Conservation (phyloP, 2,797 vertebrate genomes). For the Gymnoscopelus braueri region DNA sequence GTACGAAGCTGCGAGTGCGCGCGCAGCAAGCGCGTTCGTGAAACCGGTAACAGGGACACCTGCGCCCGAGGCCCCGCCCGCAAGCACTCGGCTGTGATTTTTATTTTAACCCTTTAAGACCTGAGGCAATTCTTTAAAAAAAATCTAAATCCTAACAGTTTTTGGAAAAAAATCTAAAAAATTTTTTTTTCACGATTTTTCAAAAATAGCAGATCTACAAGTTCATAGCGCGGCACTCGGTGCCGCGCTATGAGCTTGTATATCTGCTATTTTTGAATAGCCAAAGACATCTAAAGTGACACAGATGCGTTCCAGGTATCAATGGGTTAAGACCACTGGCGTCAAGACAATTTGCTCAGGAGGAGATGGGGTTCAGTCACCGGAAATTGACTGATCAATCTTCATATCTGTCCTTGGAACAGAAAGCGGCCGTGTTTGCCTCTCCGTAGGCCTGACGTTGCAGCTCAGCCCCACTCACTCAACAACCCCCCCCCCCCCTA, state of each 20-base stretch:
- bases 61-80: background rate
- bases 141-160: no score
- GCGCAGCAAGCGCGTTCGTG: background rate
- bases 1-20: constrained; percentile 11
- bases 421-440: constrained; percentile 52
- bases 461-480: constrained; percentile 15
- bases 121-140: no score
- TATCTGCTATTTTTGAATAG: no score
- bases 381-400: constrained; percentile 75
- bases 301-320: no score
- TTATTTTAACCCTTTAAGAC: no score
- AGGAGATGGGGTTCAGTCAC: constrained; percentile 62
- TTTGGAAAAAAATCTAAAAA: no score
- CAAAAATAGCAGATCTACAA: no score
- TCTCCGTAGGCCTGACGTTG: background rate
- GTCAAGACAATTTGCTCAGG: constrained; percentile 50
- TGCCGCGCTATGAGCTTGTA: no score
- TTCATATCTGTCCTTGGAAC: constrained; percentile 64
- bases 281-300: no score
- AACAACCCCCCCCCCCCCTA: background rate
- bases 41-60: no score
- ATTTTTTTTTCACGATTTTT: no score
- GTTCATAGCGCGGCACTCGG: no score
- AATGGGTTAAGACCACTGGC: constrained; percentile 58
- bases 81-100: constrained; percentile 37